Evolutionary conservation across 2,797 vertebrate genomes (phyloP).

Genomic region (Falco columbarius): DNA sequence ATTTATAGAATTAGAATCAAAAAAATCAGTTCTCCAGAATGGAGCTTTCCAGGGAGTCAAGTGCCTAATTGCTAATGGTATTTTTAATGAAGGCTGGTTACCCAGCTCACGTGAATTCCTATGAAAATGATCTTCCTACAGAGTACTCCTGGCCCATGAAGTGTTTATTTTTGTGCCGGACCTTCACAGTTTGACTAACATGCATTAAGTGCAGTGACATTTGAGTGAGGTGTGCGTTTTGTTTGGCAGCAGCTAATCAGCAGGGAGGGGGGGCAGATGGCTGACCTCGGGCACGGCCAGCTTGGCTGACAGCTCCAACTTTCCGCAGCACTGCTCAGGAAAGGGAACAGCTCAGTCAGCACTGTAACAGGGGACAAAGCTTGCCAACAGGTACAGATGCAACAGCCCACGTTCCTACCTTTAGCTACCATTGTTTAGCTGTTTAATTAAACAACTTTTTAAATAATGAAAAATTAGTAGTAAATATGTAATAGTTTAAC

Average conservation of each 20-base stretch:
- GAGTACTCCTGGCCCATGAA: neutral
- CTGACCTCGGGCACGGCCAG: neutral
- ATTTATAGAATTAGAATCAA: neutral
- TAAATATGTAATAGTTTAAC: neutral
- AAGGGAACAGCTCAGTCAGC: neutral
- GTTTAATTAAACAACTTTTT: neutral
- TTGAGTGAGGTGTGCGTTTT: neutral
- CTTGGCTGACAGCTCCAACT: neutral
- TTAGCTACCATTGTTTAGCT: neutral
- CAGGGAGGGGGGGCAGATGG: neutral
- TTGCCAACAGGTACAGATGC: neutral
- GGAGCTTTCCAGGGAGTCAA: neutral
- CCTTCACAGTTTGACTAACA: neutral
- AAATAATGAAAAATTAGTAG: neutral
- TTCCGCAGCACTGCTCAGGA: neutral
- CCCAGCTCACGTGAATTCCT: neutral
- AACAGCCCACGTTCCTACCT: neutral
- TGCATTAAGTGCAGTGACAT: neutral
- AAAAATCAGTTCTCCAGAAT: neutral
- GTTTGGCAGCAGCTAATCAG: neutral
- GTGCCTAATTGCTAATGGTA: neutral
- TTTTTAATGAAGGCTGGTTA: conserved; percentile 1
- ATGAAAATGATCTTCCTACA: neutral
- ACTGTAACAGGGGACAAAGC: neutral
- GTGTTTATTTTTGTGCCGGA: neutral